These are phyloP conservation scores for Epizoanthus rinbou DNA, from an alignment of 92 coral and sea anemone species.

Conservation along the genomic window DNA sequence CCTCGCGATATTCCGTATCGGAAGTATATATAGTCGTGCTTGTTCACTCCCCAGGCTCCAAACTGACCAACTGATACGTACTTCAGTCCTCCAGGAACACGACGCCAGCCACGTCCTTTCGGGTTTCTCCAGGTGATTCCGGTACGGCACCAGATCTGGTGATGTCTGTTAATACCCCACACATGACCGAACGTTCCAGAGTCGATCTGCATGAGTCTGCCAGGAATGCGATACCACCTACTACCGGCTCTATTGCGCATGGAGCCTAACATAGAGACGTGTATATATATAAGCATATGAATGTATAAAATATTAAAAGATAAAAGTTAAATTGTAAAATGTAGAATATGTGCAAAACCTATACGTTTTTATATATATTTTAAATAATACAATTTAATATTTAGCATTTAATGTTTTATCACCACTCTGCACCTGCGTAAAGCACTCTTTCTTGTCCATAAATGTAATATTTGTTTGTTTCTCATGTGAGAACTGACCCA, in stretches of 20 bases:
- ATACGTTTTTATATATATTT: too few species aligned
- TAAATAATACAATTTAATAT: too few species aligned
- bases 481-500: too few species aligned
- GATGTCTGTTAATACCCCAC: slow-evolving; percentile 43
- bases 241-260: slow-evolving; percentile 39
- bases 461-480: too few species aligned
- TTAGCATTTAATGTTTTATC: too few species aligned
- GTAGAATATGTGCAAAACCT: too few species aligned
- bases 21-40: slow-evolving; percentile 13
- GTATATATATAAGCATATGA: not conserved
- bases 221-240: slow-evolving; percentile 40
- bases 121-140: slow-evolving; percentile 31
- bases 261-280: slow-evolving; percentile 18
- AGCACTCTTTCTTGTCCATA: too few species aligned
- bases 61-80: slow-evolving; percentile 10
- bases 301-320: not conserved
- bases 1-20: slow-evolving; percentile 1
- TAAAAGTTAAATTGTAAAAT: not conserved
- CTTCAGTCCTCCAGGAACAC: slow-evolving; percentile 13
- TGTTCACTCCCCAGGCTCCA: slow-evolving; percentile 36
- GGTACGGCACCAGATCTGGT: slow-evolving; percentile 42
- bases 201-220: slow-evolving; percentile 46
- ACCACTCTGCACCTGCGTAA: too few species aligned
- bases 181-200: slow-evolving; percentile 51
- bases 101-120: slow-evolving; percentile 28